Evolutionary conservation across 2,113 vertebrate genomes (phyloP), one percentile per base, ranked within the genome.

Genomic region (Lagopus leucura): DNA sequence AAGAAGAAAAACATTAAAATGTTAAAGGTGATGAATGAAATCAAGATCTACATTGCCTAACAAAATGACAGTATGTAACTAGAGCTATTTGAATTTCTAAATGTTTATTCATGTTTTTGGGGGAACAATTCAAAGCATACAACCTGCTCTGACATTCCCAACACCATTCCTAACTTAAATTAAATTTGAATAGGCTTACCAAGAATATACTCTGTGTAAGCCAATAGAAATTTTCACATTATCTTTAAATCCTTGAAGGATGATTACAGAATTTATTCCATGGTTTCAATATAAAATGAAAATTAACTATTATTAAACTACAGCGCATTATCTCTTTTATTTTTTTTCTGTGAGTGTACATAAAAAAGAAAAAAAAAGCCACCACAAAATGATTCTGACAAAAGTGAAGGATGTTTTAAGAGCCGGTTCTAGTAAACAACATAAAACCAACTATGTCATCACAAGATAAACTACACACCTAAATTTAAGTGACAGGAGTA

Each of bases 161-260:
- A 92, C 81, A 94, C 18, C 13, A 50, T 75, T 92, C 58, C 82
- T 38, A 74, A 84, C 60, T 89, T 94, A 94, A 97, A 96, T 97
- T 96, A 95, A 94, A 69, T 93, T 95, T 97, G 97, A 97, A 97
- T 90, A 91, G 90, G 74, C 97, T 97, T 90, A 82, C 75, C 89
- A 64, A 96, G 58, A 97, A 96, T 57, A 90, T 74, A 91, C 85
- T 97, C 82, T 88, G 70, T 88, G 58, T 83, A 94, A 97, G 96
- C 8, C 32, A 47, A 75, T 86, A 96, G 72, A 71, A 34, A 96
- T 95, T 91, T 34, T 67, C 69, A 15, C 89, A 79, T 91, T 91
- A 96, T 94, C 75, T 90, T 95, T 82, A 91, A 61, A 96, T 78
- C 52, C 88, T 94, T 92, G 36, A 81, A 84, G 40, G 91, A 96